Base-by-base conservation (phyloP, 92 coral and sea anemone genomes). In the Paragorgia papillata region DNA sequence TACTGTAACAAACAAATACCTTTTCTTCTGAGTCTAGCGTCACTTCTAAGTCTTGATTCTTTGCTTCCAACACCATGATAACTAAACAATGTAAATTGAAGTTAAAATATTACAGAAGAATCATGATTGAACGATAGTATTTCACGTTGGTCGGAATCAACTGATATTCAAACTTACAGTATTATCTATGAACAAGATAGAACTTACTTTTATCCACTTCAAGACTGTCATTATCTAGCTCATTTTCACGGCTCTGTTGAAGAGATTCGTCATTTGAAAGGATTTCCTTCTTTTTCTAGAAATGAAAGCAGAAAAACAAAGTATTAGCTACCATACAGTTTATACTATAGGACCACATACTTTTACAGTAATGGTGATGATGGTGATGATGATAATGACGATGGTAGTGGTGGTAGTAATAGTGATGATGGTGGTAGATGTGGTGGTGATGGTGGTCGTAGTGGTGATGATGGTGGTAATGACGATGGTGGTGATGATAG, bases 11-110 rank as follows among this genome's bases (percentile, higher is more conserved):
- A 21, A 0, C 9, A 29, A 44, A 24, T 68, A 68, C 75, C 75
- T 68, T 68, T 17, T 68, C 75, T 18, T 68, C 75, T 44, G 75
- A 44, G 25, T 46, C 40, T 68, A 68, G 26, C 0, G 40, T n/a
- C 18, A 28, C 59, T 35, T 68, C 75, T 40, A 68, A 49, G 15
- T 68, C 75, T 27, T 25, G 75, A 0, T 44, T 25, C 41, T 68
- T 34, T 27, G 44, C 54, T 17, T 68, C 75, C 1, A 32, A 49
- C 20, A 44, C 75, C 30, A 57, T 43, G 14, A n/a, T 35, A 7
- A 30, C 75, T 68, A 29, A 29, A 44, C 29, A 26, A 58, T 55
- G 8, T 19, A 34, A 40, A 18, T n/a, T 19, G 14, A 6, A 33
- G 5, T 2, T 18, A 64, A 64, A 22, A 26, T 14, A 58, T 27